These are phyloP conservation scores for Colostygia pectinataria DNA, from an alignment of 2,888 invertebrate genomes.

Conservation along the genomic window DNA sequence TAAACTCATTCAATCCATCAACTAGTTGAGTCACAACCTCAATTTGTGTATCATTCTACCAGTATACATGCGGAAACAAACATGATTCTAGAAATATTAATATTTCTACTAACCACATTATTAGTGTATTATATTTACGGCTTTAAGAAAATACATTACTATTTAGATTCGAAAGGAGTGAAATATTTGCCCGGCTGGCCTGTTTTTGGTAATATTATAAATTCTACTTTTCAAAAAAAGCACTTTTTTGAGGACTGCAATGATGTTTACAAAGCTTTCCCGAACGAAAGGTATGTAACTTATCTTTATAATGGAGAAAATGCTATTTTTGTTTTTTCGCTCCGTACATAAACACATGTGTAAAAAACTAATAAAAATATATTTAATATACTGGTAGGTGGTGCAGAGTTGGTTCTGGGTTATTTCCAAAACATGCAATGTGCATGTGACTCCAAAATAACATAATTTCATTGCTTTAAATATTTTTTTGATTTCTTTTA, in stretches of 20 bases:
- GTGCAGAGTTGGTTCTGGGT: too few relatives aligned
- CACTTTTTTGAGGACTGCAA: constrained; percentile 58
- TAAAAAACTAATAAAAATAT: too few relatives aligned
- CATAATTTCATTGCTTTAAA: too few relatives aligned
- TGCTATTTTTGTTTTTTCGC: too few relatives aligned
- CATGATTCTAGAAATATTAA: constrained; percentile 61
- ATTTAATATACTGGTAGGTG: too few relatives aligned
- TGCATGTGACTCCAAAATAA: too few relatives aligned
- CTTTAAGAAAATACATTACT: constrained; percentile 47
- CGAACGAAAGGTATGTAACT: constrained; percentile 56
- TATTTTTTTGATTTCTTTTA: too few relatives aligned
- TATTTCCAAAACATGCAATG: too few relatives aligned
- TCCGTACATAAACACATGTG: too few relatives aligned
- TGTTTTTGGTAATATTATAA: constrained; percentile 58
- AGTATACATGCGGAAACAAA: constrained; percentile 18
- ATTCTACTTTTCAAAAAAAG: constrained; percentile 42
- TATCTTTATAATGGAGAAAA: too few relatives aligned
- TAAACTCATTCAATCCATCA: background rate
- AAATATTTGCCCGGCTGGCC: constrained; percentile 59
- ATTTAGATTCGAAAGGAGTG: constrained; percentile 50
- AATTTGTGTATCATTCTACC: background rate
- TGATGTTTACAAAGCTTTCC: constrained; percentile 56
- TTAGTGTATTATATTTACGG: constrained; percentile 48
- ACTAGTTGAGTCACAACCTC: constrained; percentile 1
- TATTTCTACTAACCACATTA: constrained; percentile 50